phyloP scores from a whole-genome alignment of 2,888 invertebrate species.

The Dichetophora obliterata region DNA sequence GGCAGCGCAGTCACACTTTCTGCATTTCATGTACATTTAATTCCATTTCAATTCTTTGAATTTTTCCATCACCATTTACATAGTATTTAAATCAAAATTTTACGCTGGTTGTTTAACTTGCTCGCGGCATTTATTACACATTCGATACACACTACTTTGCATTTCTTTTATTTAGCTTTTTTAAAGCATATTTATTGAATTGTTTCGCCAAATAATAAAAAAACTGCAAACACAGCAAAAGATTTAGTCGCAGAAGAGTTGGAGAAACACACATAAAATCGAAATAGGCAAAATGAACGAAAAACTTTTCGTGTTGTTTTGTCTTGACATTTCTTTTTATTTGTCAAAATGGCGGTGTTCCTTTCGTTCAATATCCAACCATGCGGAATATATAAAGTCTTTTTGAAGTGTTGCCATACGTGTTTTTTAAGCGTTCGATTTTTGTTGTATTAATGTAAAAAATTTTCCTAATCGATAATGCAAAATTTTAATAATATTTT shows the following conservation, averaged over 20 bases:
- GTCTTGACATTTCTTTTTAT: not conserved
- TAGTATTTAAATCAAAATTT: too few relatives aligned
- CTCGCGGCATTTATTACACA: not conserved
- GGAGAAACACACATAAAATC: conserved; percentile 49
- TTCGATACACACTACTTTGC: not conserved
- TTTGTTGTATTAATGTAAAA: too few relatives aligned
- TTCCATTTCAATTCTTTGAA: not conserved
- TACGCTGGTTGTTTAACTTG: not conserved
- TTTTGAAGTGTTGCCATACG: not conserved
- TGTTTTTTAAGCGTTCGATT: too few relatives aligned
- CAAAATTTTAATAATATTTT: too few relatives aligned
- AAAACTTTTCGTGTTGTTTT: not conserved
- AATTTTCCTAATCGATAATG: too few relatives aligned
- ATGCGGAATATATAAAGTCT: not conserved
- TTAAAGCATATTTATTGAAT: not conserved
- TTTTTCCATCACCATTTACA: too few relatives aligned
- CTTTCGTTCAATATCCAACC: not conserved
- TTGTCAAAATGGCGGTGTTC: not conserved
- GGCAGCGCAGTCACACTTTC: conserved; percentile 7
- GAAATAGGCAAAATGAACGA: conserved; percentile 44
- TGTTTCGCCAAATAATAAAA: not conserved
- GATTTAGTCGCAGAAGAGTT: conserved; percentile 23
- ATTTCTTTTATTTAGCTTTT: not conserved
- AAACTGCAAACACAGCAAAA: not conserved
- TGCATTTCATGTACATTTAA: conserved; percentile 2